Base-by-base conservation (phyloP, 1,140 invertebrate species). In the Lordiphosa stackelbergi region DNA sequence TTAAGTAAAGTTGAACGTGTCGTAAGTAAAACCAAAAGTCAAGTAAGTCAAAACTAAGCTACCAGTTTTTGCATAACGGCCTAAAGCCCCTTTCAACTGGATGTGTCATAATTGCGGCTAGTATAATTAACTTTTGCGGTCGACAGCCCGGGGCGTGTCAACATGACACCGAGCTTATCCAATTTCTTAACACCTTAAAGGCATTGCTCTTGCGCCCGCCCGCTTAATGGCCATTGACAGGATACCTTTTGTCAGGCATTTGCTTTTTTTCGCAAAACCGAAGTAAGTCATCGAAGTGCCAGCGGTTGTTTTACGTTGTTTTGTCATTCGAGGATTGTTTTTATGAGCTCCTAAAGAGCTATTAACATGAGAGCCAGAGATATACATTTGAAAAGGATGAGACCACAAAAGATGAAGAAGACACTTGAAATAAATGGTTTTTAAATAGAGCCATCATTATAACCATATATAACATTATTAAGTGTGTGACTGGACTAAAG, bases 101-200 rank as follows among this genome's bases (percentile, higher is more conserved):
- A 8, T 41, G 37, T 28, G 22, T 42, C 19, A 42, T 53, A 57
- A 71, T 71, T 69, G 58, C 57, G 12, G 37, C 24, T 59, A 38
- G 45, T 56, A 48, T 55, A 66, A 69, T 69, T 66, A 61, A 70
- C 56, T 52, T 52, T 52, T 37, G 10, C 22, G 36, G 11, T 16
- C 12, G 11, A 16, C n/a, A 13, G 19, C 40, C 6, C 24, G 1
- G 28, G 28, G 28, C 28, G 28, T 31, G 28, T 31, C 28, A 8
- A 8, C 28, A 31, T 31, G 28, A 31, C 28, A 31, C 46, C 35
- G 12, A 61, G 48, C 43, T 53, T 59, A 60, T 65, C 52, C 47
- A 40, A 52, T 66, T 66, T 56, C 64, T 62, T 62, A 31, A 36
- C 38, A 34, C 34, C 31, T 31, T 57, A 37, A 47, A 41, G 43